phyloP scores from a whole-genome alignment of 2,797 vertebrate species.

The Sylvia borin region DNA sequence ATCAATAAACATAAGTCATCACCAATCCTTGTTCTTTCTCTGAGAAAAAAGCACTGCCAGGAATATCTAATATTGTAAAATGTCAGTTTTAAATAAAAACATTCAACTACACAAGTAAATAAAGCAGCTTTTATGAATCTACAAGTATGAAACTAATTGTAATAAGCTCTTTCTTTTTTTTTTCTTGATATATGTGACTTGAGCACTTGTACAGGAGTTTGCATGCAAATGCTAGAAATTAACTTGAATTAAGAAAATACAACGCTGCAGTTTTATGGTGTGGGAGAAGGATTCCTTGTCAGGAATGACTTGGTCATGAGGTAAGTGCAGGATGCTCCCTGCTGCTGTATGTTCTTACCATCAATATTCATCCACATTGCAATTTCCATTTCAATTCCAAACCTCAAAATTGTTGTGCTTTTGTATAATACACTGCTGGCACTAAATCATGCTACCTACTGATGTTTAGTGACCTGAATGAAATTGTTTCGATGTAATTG shows the following conservation, averaged over 20 bases:
- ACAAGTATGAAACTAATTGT: conserved; percentile 44
- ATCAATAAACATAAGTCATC: not conserved
- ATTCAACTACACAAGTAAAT: conserved; percentile 31
- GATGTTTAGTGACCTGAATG: conserved; percentile 65
- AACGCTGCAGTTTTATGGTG: not conserved
- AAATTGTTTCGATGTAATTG: conserved; percentile 69
- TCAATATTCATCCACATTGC: conserved; percentile 17
- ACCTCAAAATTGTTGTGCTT: conserved; percentile 49
- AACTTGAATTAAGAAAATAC: conserved; percentile 49
- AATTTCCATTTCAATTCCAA: conserved; percentile 66
- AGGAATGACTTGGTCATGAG: not conserved
- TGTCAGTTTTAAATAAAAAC: not conserved
- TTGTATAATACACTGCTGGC: conserved; percentile 55
- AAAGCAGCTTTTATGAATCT: conserved; percentile 38
- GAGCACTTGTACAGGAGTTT: conserved; percentile 15
- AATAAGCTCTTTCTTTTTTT: not conserved
- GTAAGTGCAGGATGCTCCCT: not conserved
- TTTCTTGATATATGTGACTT: not conserved
- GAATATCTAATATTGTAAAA: not conserved
- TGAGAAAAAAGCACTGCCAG: not conserved
- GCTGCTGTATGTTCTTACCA: conserved; percentile 22
- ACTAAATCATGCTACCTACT: conserved; percentile 55
- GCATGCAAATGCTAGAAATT: conserved; percentile 33
- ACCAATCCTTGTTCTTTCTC: not conserved
- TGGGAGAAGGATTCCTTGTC: not conserved